Conservation (phyloP, 2,113 vertebrate species). For the Macrotus californicus region DNA sequence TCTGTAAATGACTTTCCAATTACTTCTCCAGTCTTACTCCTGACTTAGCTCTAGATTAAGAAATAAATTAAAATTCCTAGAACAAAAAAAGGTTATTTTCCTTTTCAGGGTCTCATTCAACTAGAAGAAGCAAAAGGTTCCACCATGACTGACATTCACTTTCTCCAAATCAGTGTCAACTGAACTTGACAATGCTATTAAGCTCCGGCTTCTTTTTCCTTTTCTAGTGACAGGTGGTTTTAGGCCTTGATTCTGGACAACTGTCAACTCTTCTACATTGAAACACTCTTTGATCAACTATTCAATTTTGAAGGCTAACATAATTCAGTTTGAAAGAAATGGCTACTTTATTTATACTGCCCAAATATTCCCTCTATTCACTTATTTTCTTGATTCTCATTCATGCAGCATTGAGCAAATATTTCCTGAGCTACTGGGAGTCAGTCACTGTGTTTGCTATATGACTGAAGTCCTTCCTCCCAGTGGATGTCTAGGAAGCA, state of each 20-base stretch:
- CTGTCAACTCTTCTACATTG: not conserved
- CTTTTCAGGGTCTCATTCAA: not conserved
- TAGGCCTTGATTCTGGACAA: not conserved
- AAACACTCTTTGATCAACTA: not conserved
- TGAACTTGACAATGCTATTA: not conserved
- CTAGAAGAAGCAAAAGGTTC: not conserved
- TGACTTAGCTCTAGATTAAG: not conserved
- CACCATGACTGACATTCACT: not conserved
- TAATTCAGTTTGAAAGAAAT: not conserved
- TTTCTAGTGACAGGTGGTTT: not conserved
- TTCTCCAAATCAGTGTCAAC: not conserved
- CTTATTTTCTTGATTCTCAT: not conserved
- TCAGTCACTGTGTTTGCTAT: not conserved
- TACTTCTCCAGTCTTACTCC: not conserved
- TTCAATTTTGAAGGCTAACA: not conserved
- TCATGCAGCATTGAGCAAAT: not conserved
- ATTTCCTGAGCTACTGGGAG: not conserved
- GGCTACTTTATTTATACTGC: not conserved
- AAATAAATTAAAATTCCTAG: conserved; percentile 1
- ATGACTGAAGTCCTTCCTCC: not conserved
- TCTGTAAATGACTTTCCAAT: not conserved
- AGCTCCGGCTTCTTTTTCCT: not conserved
- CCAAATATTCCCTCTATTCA: not conserved
- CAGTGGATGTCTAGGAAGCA: not conserved
- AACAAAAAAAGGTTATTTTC: not conserved